Conservation (phyloP, 2,888 invertebrate species). For the Incurvaria masculella region DNA sequence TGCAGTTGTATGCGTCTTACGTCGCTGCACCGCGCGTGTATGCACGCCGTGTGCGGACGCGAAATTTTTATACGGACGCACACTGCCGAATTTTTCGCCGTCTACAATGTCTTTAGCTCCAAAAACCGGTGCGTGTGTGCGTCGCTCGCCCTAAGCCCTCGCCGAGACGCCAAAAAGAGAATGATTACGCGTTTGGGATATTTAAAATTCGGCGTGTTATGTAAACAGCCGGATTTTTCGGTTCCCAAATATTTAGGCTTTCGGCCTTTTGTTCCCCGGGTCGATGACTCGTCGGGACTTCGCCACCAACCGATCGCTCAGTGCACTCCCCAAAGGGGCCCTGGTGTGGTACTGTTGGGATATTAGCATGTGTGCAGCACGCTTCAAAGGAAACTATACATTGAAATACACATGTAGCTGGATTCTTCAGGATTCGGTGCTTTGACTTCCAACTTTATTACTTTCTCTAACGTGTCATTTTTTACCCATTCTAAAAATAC, state of each 20-base stretch:
- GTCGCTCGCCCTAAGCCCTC: constrained; percentile 15
- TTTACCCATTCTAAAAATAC: no score
- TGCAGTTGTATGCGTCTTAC: constrained; percentile 59
- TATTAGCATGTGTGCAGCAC: no score
- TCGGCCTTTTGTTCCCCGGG: constrained; percentile 30
- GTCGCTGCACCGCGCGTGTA: constrained; percentile 39
- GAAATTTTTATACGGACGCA: constrained; percentile 43
- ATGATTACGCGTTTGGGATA: constrained; percentile 30
- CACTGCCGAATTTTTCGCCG: constrained; percentile 34
- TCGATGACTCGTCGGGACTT: constrained; percentile 30
- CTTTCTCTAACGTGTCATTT: no score
- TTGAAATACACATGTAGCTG: no score
- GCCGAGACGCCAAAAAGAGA: background rate
- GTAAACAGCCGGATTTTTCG: constrained; percentile 46
- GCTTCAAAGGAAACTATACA: no score
- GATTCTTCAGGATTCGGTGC: no score
- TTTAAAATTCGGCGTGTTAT: constrained; percentile 35
- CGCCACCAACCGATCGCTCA: background rate
- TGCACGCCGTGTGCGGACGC: constrained; percentile 50
- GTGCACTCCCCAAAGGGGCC: background rate
- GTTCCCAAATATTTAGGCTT: constrained; percentile 46
- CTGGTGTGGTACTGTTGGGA: background rate
- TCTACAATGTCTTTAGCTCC: constrained; percentile 19
- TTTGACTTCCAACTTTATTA: no score
- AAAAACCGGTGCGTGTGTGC: constrained; percentile 42